Percentiles rank a stretch among this genome's conserved stretches.
These are phyloP conservation scores for Lateolabrax maculatus DNA, from an alignment of 2,797 vertebrate genomes.

Conservation along the genomic window DNA sequence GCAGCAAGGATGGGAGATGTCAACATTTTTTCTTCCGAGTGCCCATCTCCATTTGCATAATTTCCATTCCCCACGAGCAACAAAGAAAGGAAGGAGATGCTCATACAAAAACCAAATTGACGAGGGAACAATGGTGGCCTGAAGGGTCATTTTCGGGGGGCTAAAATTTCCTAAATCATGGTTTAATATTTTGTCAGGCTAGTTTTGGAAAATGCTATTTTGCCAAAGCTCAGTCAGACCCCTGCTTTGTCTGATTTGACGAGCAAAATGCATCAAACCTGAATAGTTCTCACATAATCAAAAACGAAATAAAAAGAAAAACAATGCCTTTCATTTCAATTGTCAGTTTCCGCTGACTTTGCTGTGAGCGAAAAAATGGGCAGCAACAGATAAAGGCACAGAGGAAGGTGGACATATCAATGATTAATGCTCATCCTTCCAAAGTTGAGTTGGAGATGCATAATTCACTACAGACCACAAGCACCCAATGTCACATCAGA, in stretches of 20 bases:
- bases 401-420: constrained; percentile 47
- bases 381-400: constrained; percentile 44
- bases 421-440: constrained; percentile 74
- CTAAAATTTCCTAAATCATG: constrained; percentile 70
- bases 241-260: constrained; percentile 76
- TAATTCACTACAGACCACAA: constrained; percentile 43
- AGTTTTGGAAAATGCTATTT: constrained; percentile 65
- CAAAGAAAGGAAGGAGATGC: constrained; percentile 83
- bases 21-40: constrained; percentile 82
- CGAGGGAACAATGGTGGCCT: constrained; percentile 84
- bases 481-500: constrained; percentile 1
- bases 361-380: constrained; percentile 48
- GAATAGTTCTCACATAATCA: constrained; percentile 54
- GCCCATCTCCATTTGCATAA: constrained; percentile 87
- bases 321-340: constrained; percentile 64
- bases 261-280: constrained; percentile 51
- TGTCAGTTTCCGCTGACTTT: constrained; percentile 50
- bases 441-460: constrained; percentile 60
- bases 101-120: constrained; percentile 86
- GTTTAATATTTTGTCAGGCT: constrained; percentile 80
- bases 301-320: constrained; percentile 42
- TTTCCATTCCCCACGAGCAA: constrained; percentile 78
- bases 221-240: constrained; percentile 69
- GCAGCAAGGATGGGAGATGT: constrained; percentile 82
- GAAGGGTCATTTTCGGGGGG: constrained; percentile 83